Percentiles rank a stretch among this genome's conserved stretches.
phyloP scores from a whole-genome alignment of 2,113 vertebrate genomes.

The Saccopteryx leptura region DNA sequence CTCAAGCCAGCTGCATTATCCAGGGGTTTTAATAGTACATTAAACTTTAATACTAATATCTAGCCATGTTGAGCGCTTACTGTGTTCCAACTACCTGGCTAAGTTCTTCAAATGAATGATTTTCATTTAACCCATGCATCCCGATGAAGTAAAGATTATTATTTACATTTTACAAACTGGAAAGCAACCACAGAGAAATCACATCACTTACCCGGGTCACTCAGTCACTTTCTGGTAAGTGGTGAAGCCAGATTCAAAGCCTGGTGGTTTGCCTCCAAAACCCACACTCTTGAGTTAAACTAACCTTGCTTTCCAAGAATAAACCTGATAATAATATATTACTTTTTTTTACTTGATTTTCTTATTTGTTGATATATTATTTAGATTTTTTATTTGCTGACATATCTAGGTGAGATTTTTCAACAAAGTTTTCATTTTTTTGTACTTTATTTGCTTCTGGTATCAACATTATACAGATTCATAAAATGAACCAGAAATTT shows the following conservation, averaged over 20 bases:
- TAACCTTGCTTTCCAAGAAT: background rate
- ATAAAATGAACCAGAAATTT: background rate
- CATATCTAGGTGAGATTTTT: background rate
- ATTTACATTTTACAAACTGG: background rate
- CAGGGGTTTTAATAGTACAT: background rate
- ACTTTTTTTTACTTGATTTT: background rate
- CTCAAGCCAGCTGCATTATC: background rate
- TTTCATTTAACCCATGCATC: constrained; percentile 13
- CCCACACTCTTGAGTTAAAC: background rate
- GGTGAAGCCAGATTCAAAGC: background rate
- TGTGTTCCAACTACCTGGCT: background rate
- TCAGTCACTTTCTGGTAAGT: background rate
- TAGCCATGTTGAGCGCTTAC: background rate
- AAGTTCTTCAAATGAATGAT: background rate
- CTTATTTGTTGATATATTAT: background rate
- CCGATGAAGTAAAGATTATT: background rate
- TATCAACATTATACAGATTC: background rate
- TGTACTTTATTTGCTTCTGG: background rate
- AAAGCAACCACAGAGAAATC: background rate
- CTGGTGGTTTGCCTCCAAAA: background rate
- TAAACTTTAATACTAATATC: background rate
- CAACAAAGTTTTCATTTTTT: background rate
- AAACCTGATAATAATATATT: background rate
- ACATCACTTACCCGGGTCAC: background rate
- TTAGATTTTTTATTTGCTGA: constrained; percentile 1